A percentile compares a stretch with the other conserved stretches of the same genome.
Conservation (phyloP, 2,888 invertebrate genomes). For the Dicyrtoma fusca region DNA sequence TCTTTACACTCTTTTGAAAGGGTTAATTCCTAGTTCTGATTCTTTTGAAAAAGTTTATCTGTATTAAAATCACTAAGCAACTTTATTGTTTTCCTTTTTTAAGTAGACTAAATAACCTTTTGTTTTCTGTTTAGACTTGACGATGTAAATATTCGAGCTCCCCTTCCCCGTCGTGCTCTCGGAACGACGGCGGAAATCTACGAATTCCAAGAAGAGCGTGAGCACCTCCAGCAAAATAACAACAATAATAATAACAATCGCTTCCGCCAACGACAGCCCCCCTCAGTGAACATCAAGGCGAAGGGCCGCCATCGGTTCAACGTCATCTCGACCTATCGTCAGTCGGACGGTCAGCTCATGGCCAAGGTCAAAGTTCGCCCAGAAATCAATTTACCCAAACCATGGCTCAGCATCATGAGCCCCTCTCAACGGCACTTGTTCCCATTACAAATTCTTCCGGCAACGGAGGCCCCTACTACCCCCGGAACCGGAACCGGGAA, state of each 20-base stretch:
- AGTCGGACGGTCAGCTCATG: conserved; percentile 62
- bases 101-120: background rate
- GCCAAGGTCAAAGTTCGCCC: conserved; percentile 71
- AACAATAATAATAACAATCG: conserved; percentile 78
- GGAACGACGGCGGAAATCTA: conserved; percentile 72
- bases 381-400: conserved; percentile 65
- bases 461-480: background rate
- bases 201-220: conserved; percentile 64
- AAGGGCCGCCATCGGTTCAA: conserved; percentile 77
- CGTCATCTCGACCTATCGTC: conserved; percentile 62
- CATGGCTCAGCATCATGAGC: conserved; percentile 12
- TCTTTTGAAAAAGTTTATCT: too few species aligned
- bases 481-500: too few species aligned
- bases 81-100: too few species aligned
- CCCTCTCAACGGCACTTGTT: conserved; percentile 28
- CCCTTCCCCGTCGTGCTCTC: conserved; percentile 57
- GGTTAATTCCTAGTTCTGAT: too few species aligned
- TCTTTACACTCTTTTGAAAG: too few species aligned
- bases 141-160: conserved; percentile 23
- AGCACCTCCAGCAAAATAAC: conserved; percentile 57
- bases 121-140: conserved; percentile 17
- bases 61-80: too few species aligned
- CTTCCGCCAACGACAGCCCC: conserved; percentile 60
- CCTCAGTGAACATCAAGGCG: conserved; percentile 64
- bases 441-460: background rate